Evolutionary conservation across 37 sponge, comb jelly and placozoan species (phyloP).

Genomic region (Mnemiopsis leidyi): DNA sequence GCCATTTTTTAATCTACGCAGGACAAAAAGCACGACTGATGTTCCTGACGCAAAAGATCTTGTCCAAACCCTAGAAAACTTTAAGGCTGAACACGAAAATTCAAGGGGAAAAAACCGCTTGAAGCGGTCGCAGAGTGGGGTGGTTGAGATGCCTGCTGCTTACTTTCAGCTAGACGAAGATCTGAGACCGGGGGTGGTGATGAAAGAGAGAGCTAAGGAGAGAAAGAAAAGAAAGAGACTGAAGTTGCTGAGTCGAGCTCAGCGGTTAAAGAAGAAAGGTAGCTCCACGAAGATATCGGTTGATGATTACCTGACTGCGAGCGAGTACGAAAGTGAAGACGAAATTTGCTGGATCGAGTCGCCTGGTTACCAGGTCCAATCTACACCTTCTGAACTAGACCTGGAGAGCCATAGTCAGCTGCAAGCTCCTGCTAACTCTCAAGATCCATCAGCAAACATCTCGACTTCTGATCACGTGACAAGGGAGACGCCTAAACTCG

Average conservation of each 20-base stretch:
- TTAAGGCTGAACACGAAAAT: background rate
- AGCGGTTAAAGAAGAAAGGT: background rate
- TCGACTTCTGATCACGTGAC: background rate
- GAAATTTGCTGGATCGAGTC: background rate
- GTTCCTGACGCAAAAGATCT: background rate
- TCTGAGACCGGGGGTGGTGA: background rate
- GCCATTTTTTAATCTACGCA: background rate
- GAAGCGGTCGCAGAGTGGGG: constrained; percentile 37
- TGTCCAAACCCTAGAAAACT: background rate
- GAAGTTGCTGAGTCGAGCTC: background rate
- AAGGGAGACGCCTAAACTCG: background rate
- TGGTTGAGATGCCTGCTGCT: background rate
- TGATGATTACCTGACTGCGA: background rate
- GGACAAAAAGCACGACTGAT: background rate
- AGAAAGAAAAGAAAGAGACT: background rate
- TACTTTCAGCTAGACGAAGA: background rate
- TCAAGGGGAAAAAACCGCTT: background rate
- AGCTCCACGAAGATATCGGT: background rate
- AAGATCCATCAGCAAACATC: background rate
- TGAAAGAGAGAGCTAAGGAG: background rate
- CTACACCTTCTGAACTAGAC: background rate
- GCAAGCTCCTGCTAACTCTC: background rate
- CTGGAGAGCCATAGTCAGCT: background rate
- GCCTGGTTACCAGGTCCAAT: background rate
- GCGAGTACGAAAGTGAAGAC: background rate